Base-by-base conservation (phyloP, 2,797 vertebrate genomes). In the Cyprinodon diabolis region DNA sequence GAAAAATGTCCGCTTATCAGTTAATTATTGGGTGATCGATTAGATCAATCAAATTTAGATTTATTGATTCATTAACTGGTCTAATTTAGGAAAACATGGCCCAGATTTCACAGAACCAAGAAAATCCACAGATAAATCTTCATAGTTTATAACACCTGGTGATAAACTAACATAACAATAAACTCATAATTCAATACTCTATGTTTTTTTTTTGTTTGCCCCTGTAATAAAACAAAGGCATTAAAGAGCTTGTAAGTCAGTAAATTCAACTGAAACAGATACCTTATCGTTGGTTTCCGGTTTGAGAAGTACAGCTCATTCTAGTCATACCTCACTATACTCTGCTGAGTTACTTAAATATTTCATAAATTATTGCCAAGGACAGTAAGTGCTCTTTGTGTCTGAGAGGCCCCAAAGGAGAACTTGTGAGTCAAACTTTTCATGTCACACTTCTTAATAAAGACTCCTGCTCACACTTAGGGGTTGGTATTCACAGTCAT, bases 401-500 rank as follows among this genome's bases (percentile, higher is more conserved):
- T n/a, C 4, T n/a, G 9, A 52, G 63, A 77, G 1, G 0, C 1
- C 30, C 45, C 1, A 40, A 52, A 37, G 49, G 54, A 45, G 11
- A 47, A 14, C 0, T 12, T 52, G 56, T 0, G 4, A 40, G 62
- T 37, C 56, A 70, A 47, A 54, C 72, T 56, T 43, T 69, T 47
- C 1, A 23, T 63, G 48, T 62, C 2, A 0, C 14, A 30, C 62
- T 37, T 65, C 55, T 72, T 73, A 25, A 79, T 69, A 47, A 79
- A 82, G 67, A 75, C 25, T 54, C 73, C 60, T 1, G 54, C 76
- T 91, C 86, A 83, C 91, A 87, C 87, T 78, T 74, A 43, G 48
- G 56, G 69, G 14, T 78, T 58, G 77, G 85, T 84, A 92, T 92
- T 87, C 87, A 65, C 25, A 82, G 89, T 89, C 91, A 92, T 68